A percentile compares a stretch with the other conserved stretches of the same genome.
Conservation (phyloP, 2,797 vertebrate species). For the Staurois parvus region DNA sequence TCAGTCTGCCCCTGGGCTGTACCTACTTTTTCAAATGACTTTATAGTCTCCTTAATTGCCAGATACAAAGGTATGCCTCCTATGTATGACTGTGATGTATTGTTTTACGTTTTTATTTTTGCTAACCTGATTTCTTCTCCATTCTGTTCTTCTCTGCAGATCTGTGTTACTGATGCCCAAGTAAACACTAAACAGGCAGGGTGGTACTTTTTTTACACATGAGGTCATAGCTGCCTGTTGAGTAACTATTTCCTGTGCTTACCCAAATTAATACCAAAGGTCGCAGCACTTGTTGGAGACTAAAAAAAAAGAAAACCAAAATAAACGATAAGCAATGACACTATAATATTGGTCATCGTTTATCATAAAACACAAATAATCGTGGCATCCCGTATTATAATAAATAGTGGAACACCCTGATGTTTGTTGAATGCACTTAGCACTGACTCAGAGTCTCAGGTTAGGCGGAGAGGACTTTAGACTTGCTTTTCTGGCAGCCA, state of each 20-base stretch:
- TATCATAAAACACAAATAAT: constrained; percentile 38
- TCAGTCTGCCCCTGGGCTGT: too few relatives aligned
- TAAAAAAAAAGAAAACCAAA: constrained; percentile 23
- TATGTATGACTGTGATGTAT: too few relatives aligned
- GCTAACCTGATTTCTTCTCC: too few relatives aligned
- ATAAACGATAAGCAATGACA: constrained; percentile 6
- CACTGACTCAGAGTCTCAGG: constrained; percentile 43
- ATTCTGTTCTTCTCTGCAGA: too few relatives aligned
- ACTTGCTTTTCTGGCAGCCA: constrained; percentile 33
- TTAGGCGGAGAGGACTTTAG: constrained; percentile 18
- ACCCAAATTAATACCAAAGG: constrained; percentile 1
- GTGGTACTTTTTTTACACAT: constrained; percentile 22
- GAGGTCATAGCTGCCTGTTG: constrained; percentile 35
- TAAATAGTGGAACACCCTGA: constrained; percentile 31
- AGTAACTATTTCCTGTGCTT: constrained; percentile 50
- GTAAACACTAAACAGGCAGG: constrained; percentile 22
- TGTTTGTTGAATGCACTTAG: constrained; percentile 49
- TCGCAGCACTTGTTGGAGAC: background rate
- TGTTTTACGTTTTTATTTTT: too few relatives aligned
- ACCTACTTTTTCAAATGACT: too few relatives aligned
- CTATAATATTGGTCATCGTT: constrained; percentile 6
- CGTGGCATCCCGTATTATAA: constrained; percentile 6
- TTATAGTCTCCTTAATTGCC: too few relatives aligned
- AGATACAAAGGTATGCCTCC: too few relatives aligned
- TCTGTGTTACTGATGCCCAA: constrained; percentile 1